Base-by-base conservation (phyloP, 2,113 vertebrate genomes). In the Channa argus region DNA sequence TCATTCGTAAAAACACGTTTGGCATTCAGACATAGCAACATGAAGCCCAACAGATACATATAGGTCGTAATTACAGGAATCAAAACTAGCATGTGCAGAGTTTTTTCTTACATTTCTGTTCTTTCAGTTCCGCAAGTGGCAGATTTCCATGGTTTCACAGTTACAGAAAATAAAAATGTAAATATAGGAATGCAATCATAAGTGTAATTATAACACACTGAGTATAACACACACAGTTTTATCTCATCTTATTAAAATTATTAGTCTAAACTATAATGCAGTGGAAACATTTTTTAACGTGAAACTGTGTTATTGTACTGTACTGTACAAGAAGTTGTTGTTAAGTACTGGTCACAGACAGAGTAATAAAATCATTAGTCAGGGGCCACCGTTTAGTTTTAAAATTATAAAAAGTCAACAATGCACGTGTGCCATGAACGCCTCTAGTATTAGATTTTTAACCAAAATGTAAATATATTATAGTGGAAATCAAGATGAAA, bases 91-190 rank as follows among this genome's bases (percentile, higher is more conserved):
- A 66, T 1, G 0, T 33, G 38, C 4, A 41, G 14, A 13, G 36
- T 37, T 14, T 4, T 10, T 14, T 4, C 44, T 62, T 8, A 8
- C 13, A 5, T 50, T 41, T 53, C 39, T 56, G 5, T 68, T 41
- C 3, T 85, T 74, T 87, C 84, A 74, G 8, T 87, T 88, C 86
- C 82, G 66, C 74, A 47, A 15, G 0, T 4, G 1, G 24, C 11
- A 38, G 2, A 47, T 61, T 45, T 15, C 36, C 6, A 67, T 84
- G 46, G 76, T 84, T 83, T 82, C 63, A 56, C 43, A 36, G 8
- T 11, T 47, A 2, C 6, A 45, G 5, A 44, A 39, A 24, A 24
- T 9, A 13, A 33, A 67, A 13, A 59, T 0, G 1, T 4, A 15
- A 52, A 41, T 54, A 43, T 33, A 47, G 62, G 12, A 2, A 5